Conservation (phyloP, 2,797 vertebrate species). For the Rhyacichthys aspro region DNA sequence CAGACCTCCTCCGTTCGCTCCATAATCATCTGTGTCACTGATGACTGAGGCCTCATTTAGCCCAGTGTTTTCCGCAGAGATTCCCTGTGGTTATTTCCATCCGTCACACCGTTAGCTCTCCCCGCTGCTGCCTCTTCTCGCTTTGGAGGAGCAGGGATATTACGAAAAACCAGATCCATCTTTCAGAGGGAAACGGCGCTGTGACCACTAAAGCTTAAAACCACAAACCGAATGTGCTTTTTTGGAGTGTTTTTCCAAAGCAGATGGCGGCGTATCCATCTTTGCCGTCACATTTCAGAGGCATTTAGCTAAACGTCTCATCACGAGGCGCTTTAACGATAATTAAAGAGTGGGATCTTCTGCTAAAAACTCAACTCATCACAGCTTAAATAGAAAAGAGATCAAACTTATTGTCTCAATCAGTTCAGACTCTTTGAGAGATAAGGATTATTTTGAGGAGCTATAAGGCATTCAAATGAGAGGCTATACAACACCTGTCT, state of each 20-base stretch:
- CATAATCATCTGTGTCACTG: too few relatives aligned
- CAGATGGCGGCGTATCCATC: constrained; percentile 10
- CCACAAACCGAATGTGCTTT: neutral
- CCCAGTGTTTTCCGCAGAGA: too few relatives aligned
- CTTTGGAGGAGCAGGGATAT: too few relatives aligned
- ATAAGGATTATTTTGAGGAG: too few relatives aligned
- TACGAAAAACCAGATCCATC: too few relatives aligned
- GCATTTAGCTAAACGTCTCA: constrained; percentile 8
- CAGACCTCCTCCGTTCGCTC: too few relatives aligned
- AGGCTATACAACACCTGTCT: too few relatives aligned
- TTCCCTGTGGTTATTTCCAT: too few relatives aligned
- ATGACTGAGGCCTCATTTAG: too few relatives aligned
- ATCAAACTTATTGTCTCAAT: neutral
- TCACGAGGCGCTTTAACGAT: neutral
- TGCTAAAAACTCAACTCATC: neutral
- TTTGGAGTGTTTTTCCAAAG: neutral
- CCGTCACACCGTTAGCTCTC: too few relatives aligned
- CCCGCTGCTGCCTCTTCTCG: neutral
- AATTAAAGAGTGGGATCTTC: neutral
- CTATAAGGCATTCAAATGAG: too few relatives aligned
- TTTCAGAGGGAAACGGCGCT: neutral
- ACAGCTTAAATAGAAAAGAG: neutral
- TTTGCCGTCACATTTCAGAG: constrained; percentile 6
- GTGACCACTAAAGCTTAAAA: neutral
- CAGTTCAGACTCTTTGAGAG: neutral